Conservation (phyloP, 2,797 vertebrate genomes). For the Paedocypris micromegethes region DNA sequence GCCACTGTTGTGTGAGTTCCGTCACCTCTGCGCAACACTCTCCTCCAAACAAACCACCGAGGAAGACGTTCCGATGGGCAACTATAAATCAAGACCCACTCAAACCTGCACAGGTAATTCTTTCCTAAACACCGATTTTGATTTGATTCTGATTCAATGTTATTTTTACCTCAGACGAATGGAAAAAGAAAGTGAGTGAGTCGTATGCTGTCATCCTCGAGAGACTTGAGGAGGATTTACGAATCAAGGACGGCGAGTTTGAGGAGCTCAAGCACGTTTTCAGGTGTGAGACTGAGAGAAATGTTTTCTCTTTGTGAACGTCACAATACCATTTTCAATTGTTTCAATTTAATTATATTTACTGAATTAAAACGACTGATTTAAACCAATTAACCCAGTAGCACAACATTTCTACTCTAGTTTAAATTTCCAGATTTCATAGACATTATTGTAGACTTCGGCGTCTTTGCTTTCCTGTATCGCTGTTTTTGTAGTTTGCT, state of each 20-base stretch:
- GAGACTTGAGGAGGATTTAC: conserved; percentile 82
- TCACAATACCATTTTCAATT: no score
- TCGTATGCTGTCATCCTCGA: conserved; percentile 83
- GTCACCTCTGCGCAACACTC: conserved; percentile 49
- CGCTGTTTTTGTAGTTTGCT: no score
- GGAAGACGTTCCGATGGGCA: conserved; percentile 77
- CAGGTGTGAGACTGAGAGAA: conserved; percentile 63
- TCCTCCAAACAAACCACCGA: conserved; percentile 45
- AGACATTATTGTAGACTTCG: no score
- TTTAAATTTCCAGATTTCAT: no score
- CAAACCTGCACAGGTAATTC: conserved; percentile 93
- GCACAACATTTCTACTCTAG: no score
- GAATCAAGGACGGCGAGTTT: conserved; percentile 80
- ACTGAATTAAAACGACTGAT: no score
- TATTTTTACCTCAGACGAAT: conserved; percentile 75
- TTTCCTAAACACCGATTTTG: no score
- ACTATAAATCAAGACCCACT: conserved; percentile 96
- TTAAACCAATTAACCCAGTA: no score
- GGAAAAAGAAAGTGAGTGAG: conserved; percentile 97
- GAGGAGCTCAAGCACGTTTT: conserved; percentile 82
- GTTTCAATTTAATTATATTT: no score
- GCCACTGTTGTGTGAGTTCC: conserved; percentile 60
- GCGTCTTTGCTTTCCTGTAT: no score
- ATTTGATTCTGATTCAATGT: conserved; percentile 20
- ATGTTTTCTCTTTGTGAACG: background rate